Percentiles rank a stretch among this genome's conserved stretches.
Conservation (phyloP, 2,113 vertebrate genomes). For the Raphicerus campestris region DNA sequence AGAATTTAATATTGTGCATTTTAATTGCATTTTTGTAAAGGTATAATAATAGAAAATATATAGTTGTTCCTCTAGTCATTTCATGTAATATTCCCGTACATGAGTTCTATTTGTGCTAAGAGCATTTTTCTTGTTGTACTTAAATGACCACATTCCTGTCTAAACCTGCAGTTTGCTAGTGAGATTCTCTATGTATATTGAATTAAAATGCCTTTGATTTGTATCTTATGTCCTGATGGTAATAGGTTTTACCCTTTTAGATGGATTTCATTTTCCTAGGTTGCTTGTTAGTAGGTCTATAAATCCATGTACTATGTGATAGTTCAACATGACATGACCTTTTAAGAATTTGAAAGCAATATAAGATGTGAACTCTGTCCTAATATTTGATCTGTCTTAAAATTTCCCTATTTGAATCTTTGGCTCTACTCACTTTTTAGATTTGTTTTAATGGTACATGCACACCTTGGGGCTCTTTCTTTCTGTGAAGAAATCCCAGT, state of each 20-base stretch:
- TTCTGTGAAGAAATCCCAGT: constrained; percentile 38
- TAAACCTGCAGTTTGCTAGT: neutral
- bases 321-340: constrained; percentile 62
- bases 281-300: constrained; percentile 66
- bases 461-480: constrained; percentile 21
- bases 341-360: constrained; percentile 64
- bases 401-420: constrained; percentile 46
- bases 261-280: constrained; percentile 54
- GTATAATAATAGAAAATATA: neutral
- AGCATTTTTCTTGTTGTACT: constrained; percentile 54
- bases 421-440: constrained; percentile 47
- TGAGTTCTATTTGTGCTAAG: constrained; percentile 36
- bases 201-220: constrained; percentile 52
- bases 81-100: constrained; percentile 32
- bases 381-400: constrained; percentile 64
- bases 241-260: constrained; percentile 8
- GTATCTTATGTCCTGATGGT: constrained; percentile 32
- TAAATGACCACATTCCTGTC: constrained; percentile 21
- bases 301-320: constrained; percentile 38
- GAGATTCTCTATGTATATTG: constrained; percentile 15
- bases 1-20: neutral
- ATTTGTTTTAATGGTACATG: constrained; percentile 58
- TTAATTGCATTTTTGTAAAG: neutral
- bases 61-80: constrained; percentile 23
- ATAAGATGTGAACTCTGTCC: constrained; percentile 61